A percentile compares a stretch with the other conserved stretches of the same genome.
These are phyloP conservation scores for Lucilia cuprina DNA, from an alignment of 1,140 invertebrate species.

Conservation along the genomic window DNA sequence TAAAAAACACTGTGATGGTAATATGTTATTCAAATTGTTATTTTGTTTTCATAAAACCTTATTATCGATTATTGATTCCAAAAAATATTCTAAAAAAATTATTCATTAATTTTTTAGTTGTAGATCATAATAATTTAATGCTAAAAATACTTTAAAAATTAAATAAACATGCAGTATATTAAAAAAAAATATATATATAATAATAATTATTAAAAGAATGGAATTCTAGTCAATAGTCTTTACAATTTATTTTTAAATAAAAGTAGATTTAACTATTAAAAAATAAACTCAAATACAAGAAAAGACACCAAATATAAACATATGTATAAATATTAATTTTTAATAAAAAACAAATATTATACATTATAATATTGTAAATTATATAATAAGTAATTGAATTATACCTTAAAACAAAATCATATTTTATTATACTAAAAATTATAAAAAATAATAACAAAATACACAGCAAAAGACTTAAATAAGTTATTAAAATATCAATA, in stretches of 20 bases:
- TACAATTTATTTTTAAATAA: conserved; percentile 19
- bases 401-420: conserved; percentile 9
- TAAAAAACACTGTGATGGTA: too few species aligned
- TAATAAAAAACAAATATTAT: conserved; percentile 22
- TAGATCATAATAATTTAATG: not conserved
- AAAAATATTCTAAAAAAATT: too few species aligned
- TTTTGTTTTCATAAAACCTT: too few species aligned
- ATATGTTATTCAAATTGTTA: too few species aligned
- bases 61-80: too few species aligned
- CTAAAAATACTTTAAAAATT: not conserved
- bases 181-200: not conserved
- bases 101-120: too few species aligned
- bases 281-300: conserved; percentile 28
- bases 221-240: conserved; percentile 22
- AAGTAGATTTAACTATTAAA: conserved; percentile 15
- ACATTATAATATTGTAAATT: conserved; percentile 23
- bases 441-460: not conserved
- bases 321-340: conserved; percentile 11
- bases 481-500: conserved; percentile 24
- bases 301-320: conserved; percentile 22
- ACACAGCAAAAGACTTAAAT: conserved; percentile 18
- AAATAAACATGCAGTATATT: not conserved
- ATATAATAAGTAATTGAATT: conserved; percentile 13
- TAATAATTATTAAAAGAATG: not conserved
- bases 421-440: conserved; percentile 19